phyloP scores from a whole-genome alignment of 2,797 vertebrate genomes.

The Knipowitschia caucasica region DNA sequence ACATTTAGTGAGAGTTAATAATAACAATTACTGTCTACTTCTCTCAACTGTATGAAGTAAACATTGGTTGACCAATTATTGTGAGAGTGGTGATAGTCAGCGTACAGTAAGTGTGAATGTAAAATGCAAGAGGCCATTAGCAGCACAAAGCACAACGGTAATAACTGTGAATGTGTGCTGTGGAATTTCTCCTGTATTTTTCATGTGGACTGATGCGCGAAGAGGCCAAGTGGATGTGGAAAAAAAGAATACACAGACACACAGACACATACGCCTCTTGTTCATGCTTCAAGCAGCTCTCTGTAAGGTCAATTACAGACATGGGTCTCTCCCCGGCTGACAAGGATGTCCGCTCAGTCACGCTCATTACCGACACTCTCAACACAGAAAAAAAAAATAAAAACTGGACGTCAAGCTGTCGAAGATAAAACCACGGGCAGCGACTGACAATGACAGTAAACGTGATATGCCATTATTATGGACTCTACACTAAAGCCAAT shows the following conservation, averaged over 20 bases:
- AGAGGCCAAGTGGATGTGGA: slow-evolving; percentile 37
- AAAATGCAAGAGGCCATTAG: slow-evolving; percentile 3
- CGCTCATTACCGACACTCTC: slow-evolving; percentile 40
- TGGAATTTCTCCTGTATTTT: slow-evolving; percentile 43
- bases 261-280: slow-evolving; percentile 9
- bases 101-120: neutral
- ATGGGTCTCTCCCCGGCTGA: slow-evolving; percentile 23
- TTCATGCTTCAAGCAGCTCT: slow-evolving; percentile 24
- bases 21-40: no score
- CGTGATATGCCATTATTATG: slow-evolving; percentile 46
- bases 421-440: slow-evolving; percentile 35
- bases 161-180: slow-evolving; percentile 8
- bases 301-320: slow-evolving; percentile 38
- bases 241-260: slow-evolving; percentile 27
- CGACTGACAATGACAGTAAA: slow-evolving; percentile 35
- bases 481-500: slow-evolving; percentile 16
- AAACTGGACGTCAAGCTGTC: slow-evolving; percentile 40
- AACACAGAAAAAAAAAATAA: slow-evolving; percentile 34
- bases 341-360: slow-evolving; percentile 24
- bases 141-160: slow-evolving; percentile 11
- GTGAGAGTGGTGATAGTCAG: no score
- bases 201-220: slow-evolving; percentile 24
- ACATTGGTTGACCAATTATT: no score
- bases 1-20: no score
- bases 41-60: no score